Evolutionary conservation across 1,140 invertebrate genomes (phyloP), one percentile per base, ranked within the genome.

Genomic region (Planococcus citri): DNA sequence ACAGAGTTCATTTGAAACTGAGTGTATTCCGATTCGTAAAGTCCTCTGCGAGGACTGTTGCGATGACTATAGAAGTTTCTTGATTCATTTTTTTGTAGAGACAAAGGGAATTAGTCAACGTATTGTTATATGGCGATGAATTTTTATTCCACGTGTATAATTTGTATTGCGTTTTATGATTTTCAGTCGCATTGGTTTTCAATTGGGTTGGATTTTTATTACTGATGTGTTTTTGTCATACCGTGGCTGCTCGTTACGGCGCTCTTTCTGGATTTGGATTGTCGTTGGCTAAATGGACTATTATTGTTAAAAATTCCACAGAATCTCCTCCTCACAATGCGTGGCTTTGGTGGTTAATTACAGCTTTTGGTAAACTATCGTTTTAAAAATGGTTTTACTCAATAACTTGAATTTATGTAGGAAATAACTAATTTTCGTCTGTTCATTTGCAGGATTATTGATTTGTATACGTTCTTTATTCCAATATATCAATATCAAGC

Each of bases 141-240:
- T n/a, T n/a, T n/a, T n/a, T n/a, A n/a, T 24, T 27, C 1, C 2
- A 9, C 20, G 0, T 3, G 9, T 6, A 33, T 37, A 20, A 68
- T 68, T 27, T n/a, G n/a, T n/a, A n/a, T n/a, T n/a, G n/a, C n/a
- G n/a, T 33, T 27, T 64, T 64, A 68, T 29, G 2, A n/a, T 27
- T 76, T 79, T 64, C 76, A 88, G 88, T 92, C 77, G 87, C 90
- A 73, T 92, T 93, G 78, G 81, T 93, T 27, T 95, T 96, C 80
- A 95, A 95, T 79, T 96, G 93, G 94, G 91, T 96, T 76, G 94
- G 94, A 67, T 94, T 96, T 77, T 80, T 96, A 68, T 81, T 94
- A 74, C 80, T 94, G 69, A 90, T 94, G 84, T 95, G 93, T 76
- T 92, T 95, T 79, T 94, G 92, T 78, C 92, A 94, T 76, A 95